Percentiles rank a stretch among this genome's conserved stretches.
These are phyloP conservation scores for Xanthia togata DNA, from an alignment of 2,888 invertebrate genomes.

Conservation along the genomic window DNA sequence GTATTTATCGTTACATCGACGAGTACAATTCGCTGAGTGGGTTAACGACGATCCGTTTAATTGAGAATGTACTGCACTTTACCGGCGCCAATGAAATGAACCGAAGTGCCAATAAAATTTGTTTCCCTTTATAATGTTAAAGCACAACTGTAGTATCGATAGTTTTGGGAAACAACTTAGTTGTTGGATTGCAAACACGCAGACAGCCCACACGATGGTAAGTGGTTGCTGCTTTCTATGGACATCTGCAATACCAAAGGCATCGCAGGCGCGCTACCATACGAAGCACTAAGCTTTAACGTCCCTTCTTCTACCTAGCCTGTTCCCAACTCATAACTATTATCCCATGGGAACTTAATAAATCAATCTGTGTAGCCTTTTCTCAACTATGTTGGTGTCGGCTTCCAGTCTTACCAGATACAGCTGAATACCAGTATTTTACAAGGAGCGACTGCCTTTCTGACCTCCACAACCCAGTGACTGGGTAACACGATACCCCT, in stretches of 20 bases:
- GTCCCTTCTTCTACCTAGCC: too few relatives aligned
- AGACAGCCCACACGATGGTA: neutral
- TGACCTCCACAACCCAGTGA: too few relatives aligned
- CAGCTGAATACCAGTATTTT: too few relatives aligned
- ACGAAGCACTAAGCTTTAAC: too few relatives aligned
- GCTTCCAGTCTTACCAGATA: too few relatives aligned
- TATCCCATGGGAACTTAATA: too few relatives aligned
- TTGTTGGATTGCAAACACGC: neutral
- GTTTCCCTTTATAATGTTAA: constrained; percentile 26
- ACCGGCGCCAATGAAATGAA: neutral
- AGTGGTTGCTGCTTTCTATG: neutral
- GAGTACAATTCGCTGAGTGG: neutral
- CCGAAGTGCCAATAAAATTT: constrained; percentile 13
- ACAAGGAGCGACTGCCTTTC: too few relatives aligned
- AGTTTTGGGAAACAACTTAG: neutral
- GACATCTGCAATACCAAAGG: neutral
- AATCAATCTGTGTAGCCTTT: too few relatives aligned
- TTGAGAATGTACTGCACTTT: constrained; percentile 20
- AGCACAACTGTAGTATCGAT: neutral
- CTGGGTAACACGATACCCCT: too few relatives aligned
- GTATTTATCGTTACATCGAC: constrained; percentile 10
- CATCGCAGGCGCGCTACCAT: neutral
- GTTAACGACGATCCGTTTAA: constrained; percentile 24
- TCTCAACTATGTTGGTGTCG: too few relatives aligned
- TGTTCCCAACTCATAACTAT: too few relatives aligned